Evolutionary conservation across 2,888 invertebrate species (phyloP).

Genomic region (Actias luna): DNA sequence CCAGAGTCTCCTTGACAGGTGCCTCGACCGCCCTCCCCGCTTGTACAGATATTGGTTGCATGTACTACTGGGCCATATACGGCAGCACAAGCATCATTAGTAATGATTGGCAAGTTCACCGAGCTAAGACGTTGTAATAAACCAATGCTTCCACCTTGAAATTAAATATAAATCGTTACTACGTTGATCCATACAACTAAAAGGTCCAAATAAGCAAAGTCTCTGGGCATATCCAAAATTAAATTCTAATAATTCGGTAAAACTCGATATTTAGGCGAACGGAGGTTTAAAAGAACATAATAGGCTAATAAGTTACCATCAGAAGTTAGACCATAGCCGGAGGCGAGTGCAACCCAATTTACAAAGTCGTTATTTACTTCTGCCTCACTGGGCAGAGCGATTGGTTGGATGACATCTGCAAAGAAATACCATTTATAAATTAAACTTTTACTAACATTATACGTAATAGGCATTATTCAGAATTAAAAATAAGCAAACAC

Average conservation of each 20-base stretch:
- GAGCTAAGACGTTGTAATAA: constrained; percentile 17
- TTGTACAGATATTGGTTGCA: constrained; percentile 14
- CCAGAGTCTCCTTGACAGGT: constrained; percentile 24
- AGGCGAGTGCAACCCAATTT: constrained; percentile 33
- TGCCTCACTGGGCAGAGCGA: constrained; percentile 34
- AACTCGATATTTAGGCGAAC: neutral
- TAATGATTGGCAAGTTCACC: constrained; percentile 14
- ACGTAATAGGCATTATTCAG: too few relatives aligned
- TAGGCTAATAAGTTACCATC: constrained; percentile 31
- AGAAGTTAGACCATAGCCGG: constrained; percentile 38
- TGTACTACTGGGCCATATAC: constrained; percentile 10
- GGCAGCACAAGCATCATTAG: constrained; percentile 9
- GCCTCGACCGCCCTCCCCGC: constrained; percentile 16
- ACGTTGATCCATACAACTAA: neutral
- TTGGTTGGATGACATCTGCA: constrained; percentile 39
- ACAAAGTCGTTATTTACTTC: constrained; percentile 31
- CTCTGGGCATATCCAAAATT: neutral
- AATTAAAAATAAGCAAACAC: too few relatives aligned
- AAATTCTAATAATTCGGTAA: neutral
- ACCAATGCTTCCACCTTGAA: constrained; percentile 11
- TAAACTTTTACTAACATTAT: neutral
- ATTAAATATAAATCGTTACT: neutral
- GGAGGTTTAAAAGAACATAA: neutral
- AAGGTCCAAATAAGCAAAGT: neutral
- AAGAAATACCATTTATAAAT: constrained; percentile 13